phyloP scores from a whole-genome alignment of 2,113 vertebrate species.

The Corapipo altera region DNA sequence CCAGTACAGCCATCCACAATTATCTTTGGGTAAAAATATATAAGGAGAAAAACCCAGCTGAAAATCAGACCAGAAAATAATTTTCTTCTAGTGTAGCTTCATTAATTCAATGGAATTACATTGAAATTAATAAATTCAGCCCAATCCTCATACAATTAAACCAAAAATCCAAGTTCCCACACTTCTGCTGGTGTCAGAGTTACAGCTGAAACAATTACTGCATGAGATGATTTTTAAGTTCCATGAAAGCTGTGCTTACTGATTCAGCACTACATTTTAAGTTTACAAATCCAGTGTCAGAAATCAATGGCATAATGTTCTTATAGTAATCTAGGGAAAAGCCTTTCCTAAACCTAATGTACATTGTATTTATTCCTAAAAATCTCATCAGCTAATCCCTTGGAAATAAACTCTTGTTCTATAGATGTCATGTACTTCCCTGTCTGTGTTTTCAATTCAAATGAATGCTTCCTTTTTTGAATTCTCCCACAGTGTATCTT shows the following conservation, averaged over 20 bases:
- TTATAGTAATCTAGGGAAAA: conserved; percentile 55
- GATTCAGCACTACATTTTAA: conserved; percentile 55
- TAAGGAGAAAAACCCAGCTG: background rate
- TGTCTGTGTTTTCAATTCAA: conserved; percentile 31
- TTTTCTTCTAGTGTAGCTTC: background rate
- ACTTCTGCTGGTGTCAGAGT: background rate
- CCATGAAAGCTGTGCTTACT: background rate
- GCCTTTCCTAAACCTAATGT: conserved; percentile 55
- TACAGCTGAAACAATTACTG: background rate
- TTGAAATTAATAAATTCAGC: background rate
- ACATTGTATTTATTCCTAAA: conserved; percentile 59
- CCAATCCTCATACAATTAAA: background rate
- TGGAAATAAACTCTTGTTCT: conserved; percentile 59
- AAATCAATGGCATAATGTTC: conserved; percentile 67
- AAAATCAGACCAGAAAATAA: background rate
- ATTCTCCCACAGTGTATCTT: background rate
- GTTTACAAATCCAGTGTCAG: conserved; percentile 53
- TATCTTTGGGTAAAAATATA: background rate
- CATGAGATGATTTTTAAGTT: conserved; percentile 18
- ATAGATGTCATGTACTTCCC: conserved; percentile 45
- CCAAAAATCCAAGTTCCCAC: background rate
- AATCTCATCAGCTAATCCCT: conserved; percentile 64
- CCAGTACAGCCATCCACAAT: background rate
- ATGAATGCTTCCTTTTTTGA: conserved; percentile 10
- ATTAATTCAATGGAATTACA: background rate